Evolutionary conservation across 1,140 invertebrate genomes (phyloP).

Genomic region (Trichogramma pretiosum): DNA sequence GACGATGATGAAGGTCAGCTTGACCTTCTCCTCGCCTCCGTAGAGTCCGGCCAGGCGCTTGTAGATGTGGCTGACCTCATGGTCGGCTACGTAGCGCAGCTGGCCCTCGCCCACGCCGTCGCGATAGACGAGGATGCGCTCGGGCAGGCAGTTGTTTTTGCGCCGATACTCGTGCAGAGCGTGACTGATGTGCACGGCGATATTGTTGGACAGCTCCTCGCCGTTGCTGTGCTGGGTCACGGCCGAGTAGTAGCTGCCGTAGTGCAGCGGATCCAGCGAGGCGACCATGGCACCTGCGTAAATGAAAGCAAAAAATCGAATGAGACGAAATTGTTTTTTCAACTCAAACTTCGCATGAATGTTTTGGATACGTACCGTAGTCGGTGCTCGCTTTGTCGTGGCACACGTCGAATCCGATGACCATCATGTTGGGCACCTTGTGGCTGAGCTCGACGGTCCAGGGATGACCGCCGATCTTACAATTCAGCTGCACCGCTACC

Average conservation of each 20-base stretch:
- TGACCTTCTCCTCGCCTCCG: constrained; percentile 35
- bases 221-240: constrained; percentile 57
- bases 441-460: constrained; percentile 61
- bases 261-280: constrained; percentile 54
- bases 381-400: constrained; percentile 60
- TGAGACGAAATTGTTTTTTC: not conserved
- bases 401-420: constrained; percentile 81
- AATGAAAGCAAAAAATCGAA: too few relatives aligned
- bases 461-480: constrained; percentile 80
- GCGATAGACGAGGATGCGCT: constrained; percentile 60
- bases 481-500: constrained; percentile 77
- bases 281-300: constrained; percentile 60
- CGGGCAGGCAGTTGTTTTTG: constrained; percentile 38
- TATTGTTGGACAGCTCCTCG: constrained; percentile 61
- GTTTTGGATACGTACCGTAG: constrained; percentile 40
- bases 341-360: not conserved
- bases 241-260: constrained; percentile 59
- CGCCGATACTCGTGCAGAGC: constrained; percentile 45
- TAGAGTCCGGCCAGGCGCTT: constrained; percentile 46
- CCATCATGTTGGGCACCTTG: constrained; percentile 54
- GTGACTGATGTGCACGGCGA: constrained; percentile 50
- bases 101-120: constrained; percentile 83
- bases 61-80: constrained; percentile 53
- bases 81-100: constrained; percentile 53
- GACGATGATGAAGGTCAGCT: constrained; percentile 64